A percentile compares a stretch with the other conserved stretches of the same genome.
Conservation (phyloP, 2,113 vertebrate species). For the Tragulus kanchil region DNA sequence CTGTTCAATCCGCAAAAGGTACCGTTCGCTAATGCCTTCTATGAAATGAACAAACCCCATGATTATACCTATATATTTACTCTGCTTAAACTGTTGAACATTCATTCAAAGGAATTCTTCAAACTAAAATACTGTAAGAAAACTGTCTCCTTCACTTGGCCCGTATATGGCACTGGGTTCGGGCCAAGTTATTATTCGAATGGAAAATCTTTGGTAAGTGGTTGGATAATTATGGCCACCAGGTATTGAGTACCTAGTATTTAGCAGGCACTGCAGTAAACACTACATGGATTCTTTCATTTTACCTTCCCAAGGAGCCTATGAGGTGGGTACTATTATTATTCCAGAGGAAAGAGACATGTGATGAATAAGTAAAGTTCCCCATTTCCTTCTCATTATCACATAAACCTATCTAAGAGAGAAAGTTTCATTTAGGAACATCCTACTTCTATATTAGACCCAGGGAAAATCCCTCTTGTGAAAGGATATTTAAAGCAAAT, state of each 20-base stretch:
- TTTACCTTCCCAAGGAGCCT: background rate
- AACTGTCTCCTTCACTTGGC: background rate
- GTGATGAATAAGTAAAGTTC: constrained; percentile 20
- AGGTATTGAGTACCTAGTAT: background rate
- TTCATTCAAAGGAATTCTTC: constrained; percentile 43
- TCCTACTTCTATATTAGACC: background rate
- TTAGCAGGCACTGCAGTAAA: background rate
- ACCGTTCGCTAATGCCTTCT: constrained; percentile 34
- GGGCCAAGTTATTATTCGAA: constrained; percentile 48
- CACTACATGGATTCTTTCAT: background rate
- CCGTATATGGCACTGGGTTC: background rate
- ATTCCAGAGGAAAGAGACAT: constrained; percentile 32
- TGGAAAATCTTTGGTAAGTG: constrained; percentile 46
- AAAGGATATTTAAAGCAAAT: constrained; percentile 39
- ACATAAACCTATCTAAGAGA: constrained; percentile 18
- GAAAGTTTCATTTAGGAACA: constrained; percentile 1
- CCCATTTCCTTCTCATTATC: background rate
- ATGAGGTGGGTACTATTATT: background rate
- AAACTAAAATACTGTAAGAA: constrained; percentile 57
- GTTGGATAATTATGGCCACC: constrained; percentile 15
- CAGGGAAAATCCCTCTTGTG: background rate
- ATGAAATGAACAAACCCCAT: constrained; percentile 40
- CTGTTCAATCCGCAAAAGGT: constrained; percentile 32
- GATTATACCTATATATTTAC: constrained; percentile 55
- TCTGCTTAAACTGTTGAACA: constrained; percentile 14